phyloP scores from a whole-genome alignment of 2,888 invertebrate species.

The Syritta pipiens region DNA sequence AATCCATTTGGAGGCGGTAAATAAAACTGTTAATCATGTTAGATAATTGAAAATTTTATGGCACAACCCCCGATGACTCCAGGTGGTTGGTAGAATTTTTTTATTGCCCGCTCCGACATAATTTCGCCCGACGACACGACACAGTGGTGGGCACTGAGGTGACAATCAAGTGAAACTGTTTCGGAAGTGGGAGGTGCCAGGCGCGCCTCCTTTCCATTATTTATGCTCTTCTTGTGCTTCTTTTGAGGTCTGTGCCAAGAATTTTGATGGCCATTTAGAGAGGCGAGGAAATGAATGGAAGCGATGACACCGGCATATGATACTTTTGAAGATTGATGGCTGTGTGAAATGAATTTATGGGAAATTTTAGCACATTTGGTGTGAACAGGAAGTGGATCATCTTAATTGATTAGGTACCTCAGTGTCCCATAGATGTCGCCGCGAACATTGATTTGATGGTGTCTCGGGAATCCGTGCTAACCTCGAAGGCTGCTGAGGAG shows the following conservation, averaged over 20 bases:
- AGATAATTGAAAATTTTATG: conserved; percentile 58
- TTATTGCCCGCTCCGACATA: conserved; percentile 20
- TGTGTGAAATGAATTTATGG: too few species aligned
- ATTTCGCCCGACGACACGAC: conserved; percentile 14
- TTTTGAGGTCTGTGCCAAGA: conserved; percentile 19
- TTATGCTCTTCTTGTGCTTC: conserved; percentile 3
- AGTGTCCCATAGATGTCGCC: too few species aligned
- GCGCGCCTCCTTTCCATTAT: not conserved
- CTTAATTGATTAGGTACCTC: too few species aligned
- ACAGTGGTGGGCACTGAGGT: conserved; percentile 27
- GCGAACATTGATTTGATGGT: too few species aligned
- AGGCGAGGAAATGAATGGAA: not conserved
- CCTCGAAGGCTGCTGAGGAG: too few species aligned
- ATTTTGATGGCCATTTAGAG: conserved; percentile 38
- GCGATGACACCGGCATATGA: conserved; percentile 3
- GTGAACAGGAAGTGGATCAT: too few species aligned
- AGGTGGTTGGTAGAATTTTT: conserved; percentile 44
- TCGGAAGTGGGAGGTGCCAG: not conserved
- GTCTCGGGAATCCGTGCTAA: too few species aligned
- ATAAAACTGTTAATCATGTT: conserved; percentile 64
- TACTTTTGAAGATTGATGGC: conserved; percentile 17
- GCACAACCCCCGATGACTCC: conserved; percentile 36
- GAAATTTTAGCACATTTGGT: too few species aligned
- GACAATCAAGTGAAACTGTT: conserved; percentile 30
- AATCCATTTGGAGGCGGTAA: conserved; percentile 46